A percentile compares a stretch with the other conserved stretches of the same genome.
Evolutionary conservation across 2,888 invertebrate genomes (phyloP).

Genomic region (Philereme transversata): DNA sequence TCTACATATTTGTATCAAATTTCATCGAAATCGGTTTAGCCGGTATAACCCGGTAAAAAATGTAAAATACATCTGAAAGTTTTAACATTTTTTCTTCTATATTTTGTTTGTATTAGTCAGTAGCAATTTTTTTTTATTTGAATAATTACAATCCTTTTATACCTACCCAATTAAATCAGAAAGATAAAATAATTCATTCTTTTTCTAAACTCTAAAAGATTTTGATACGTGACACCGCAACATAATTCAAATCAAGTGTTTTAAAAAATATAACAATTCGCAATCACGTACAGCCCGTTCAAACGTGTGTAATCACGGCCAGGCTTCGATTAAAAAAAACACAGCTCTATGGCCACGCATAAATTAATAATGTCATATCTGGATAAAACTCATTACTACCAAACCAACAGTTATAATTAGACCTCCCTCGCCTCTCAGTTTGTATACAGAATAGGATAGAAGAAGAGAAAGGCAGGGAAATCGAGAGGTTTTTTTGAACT

Average conservation of each 20-base stretch:
- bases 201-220: constrained; percentile 12
- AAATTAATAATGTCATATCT: constrained; percentile 77
- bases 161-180: too few relatives aligned
- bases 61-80: too few relatives aligned
- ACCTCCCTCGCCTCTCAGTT: constrained; percentile 36
- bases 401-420: constrained; percentile 42
- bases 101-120: too few relatives aligned
- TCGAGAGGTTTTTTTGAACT: constrained; percentile 33
- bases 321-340: constrained; percentile 50
- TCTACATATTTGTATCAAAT: not conserved
- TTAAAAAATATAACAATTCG: constrained; percentile 30
- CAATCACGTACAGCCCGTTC: constrained; percentile 34
- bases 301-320: constrained; percentile 44
- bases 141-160: not conserved
- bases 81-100: too few relatives aligned
- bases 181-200: not conserved
- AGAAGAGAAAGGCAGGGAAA: constrained; percentile 15
- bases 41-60: not conserved
- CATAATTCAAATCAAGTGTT: constrained; percentile 21
- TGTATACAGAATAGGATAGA: constrained; percentile 21
- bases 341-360: constrained; percentile 55
- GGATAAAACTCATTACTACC: constrained; percentile 52
- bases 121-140: not conserved
- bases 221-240: constrained; percentile 12
- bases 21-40: not conserved